Conservation (phyloP, 2,113 vertebrate species). For the Sturnus vulgaris region DNA sequence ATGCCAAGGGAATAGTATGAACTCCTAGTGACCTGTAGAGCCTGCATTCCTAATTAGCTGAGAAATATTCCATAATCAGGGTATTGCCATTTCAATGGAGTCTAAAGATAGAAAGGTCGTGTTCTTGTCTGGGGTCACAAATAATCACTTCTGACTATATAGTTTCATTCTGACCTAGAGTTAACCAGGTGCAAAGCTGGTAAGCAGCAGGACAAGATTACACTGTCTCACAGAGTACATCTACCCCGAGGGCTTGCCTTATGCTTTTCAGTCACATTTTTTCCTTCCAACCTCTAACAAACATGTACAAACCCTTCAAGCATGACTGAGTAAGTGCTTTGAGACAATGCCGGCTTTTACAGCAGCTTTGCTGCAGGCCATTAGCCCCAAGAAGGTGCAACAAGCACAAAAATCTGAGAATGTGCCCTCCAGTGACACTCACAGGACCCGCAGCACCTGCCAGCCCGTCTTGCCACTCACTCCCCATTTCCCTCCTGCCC, state of each 20-base stretch:
- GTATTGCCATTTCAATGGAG: conserved; percentile 46
- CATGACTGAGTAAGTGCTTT: neutral
- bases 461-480: neutral
- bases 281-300: neutral
- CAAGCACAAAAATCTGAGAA: neutral
- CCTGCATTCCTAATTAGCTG: conserved; percentile 56
- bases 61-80: conserved; percentile 56
- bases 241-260: conserved; percentile 26
- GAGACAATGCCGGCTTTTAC: neutral
- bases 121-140: conserved; percentile 36
- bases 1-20: conserved; percentile 57
- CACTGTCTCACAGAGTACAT: neutral
- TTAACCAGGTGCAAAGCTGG: conserved; percentile 48
- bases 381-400: neutral
- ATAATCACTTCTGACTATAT: conserved; percentile 32
- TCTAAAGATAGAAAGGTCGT: conserved; percentile 55
- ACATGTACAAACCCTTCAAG: conserved; percentile 37
- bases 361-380: conserved; percentile 18
- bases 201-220: conserved; percentile 17
- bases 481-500: neutral
- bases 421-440: neutral
- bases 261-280: conserved; percentile 18
- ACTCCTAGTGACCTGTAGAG: conserved; percentile 55
- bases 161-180: neutral
- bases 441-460: neutral